Base-by-base conservation (phyloP, 2,113 vertebrate species). In the Cyanocitta stelleri region DNA sequence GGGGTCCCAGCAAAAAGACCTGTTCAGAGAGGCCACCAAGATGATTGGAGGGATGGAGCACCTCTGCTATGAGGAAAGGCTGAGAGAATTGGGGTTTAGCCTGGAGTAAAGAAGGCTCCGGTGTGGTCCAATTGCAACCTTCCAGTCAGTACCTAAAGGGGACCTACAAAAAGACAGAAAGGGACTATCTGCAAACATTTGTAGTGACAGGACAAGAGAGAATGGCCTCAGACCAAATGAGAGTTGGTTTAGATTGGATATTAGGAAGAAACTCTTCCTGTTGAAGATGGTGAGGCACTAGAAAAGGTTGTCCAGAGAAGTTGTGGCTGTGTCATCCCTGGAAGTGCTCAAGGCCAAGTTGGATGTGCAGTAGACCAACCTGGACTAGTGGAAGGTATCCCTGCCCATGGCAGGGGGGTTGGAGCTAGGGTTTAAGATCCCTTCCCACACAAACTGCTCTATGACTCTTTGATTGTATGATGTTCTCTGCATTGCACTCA, bases 1-100 rank as follows among this genome's bases (percentile, higher is more conserved):
- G 52, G 20, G 35, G 4, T 29, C n/a, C 30, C 71, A 16, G 43
- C 51, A 17, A 0, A 0, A 8, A 24, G 20, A 49, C 1, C 8
- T 49, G 18, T 6, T 12, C 24, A 43, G 20, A 58, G 16, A 76
- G 13, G 16, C 11, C 8, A 37, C 6, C 9, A 43, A 32, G 30
- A 11, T 15, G 7, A 37, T 26, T 9, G 8, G 6, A 68, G 9
- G 10, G 4, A 21, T 21, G 13, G 32, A 76, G 10, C 16, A 58
- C 3, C 26, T 67, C 8, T 43, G 16, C 14, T 44, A 1, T 59
- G 14, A 33, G 11, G 21, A 61, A 59, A 59, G 11, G 14, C 6
- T 44, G 22, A 51, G 17, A 37, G 7, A 44, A 44, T 2, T 22
- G 13, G 9, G 9, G 15, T 37, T 44, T 11, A 18, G 7, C 14